phyloP scores from a whole-genome alignment of 2,888 invertebrate species.

The Amphipoea lucens region DNA sequence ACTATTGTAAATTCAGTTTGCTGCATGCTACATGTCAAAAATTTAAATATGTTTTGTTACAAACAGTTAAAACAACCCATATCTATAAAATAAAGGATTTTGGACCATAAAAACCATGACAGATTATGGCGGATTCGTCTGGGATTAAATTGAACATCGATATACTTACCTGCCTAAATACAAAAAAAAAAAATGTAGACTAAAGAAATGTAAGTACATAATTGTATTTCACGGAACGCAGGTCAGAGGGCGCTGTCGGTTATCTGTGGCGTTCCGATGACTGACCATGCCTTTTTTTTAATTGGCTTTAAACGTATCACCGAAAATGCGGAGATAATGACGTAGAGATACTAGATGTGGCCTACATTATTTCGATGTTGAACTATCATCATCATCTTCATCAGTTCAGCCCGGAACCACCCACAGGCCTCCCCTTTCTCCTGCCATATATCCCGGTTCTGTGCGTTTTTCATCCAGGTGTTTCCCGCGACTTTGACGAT shows the following conservation, averaged over 20 bases:
- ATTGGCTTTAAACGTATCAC: constrained; percentile 71
- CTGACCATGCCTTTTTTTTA: constrained; percentile 77
- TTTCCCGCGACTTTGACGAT: too few relatives aligned
- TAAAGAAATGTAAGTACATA: constrained; percentile 85
- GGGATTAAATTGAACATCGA: neutral
- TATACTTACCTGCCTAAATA: neutral
- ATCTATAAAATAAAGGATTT: neutral
- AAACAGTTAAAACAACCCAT: neutral
- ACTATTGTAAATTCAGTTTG: neutral
- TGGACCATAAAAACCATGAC: neutral
- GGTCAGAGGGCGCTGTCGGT: constrained; percentile 80
- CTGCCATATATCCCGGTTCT: too few relatives aligned
- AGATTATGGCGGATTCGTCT: neutral
- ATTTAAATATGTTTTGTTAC: neutral
- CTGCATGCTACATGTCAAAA: neutral
- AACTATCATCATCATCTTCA: neutral
- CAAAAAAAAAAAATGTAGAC: constrained; percentile 14
- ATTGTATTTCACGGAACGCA: constrained; percentile 79
- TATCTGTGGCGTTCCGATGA: constrained; percentile 78
- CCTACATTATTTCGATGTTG: neutral
- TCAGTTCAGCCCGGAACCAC: too few relatives aligned
- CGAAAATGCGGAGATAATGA: constrained; percentile 47
- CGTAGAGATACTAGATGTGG: constrained; percentile 45
- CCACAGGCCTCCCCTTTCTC: too few relatives aligned
- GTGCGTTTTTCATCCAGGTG: too few relatives aligned